phyloP scores from a whole-genome alignment of 53 echinoderm and acorn worm species.

The Henricia sp. region DNA sequence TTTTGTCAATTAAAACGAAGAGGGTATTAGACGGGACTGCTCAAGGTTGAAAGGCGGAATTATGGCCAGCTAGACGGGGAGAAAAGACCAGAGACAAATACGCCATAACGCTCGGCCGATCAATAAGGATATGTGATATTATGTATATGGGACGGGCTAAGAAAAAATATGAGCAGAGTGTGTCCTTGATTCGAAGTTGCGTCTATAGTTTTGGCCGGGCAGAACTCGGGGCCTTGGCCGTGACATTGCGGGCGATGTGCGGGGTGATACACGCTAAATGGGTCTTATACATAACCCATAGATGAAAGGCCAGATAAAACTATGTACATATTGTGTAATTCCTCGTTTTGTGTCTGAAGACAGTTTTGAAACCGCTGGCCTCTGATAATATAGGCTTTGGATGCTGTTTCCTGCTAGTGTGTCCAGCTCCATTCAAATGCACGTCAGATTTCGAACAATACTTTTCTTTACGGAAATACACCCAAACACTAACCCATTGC shows the following conservation, averaged over 20 bases:
- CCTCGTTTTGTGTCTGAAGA: too few species aligned
- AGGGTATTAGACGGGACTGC: constrained; percentile 46
- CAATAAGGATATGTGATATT: constrained; percentile 53
- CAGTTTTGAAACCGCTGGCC: too few species aligned
- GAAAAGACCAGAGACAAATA: background rate
- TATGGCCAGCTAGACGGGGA: background rate
- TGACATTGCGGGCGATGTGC: background rate
- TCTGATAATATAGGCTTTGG: too few species aligned
- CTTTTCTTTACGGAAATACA: too few species aligned
- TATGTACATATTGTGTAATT: too few species aligned
- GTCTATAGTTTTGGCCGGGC: too few species aligned
- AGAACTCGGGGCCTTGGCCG: background rate
- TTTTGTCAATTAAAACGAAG: constrained; percentile 52
- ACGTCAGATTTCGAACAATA: too few species aligned
- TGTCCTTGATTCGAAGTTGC: constrained; percentile 18
- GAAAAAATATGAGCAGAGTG: constrained; percentile 7
- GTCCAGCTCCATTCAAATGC: too few species aligned
- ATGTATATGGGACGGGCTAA: constrained; percentile 40
- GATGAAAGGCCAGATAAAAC: background rate
- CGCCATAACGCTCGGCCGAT: constrained; percentile 8
- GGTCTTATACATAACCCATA: background rate
- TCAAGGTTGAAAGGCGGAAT: constrained; percentile 27
- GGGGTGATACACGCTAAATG: background rate
- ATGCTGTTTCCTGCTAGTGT: too few species aligned
- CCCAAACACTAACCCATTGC: too few species aligned